These are phyloP conservation scores for Pseudochirops cupreus DNA, from an alignment of 2,797 vertebrate genomes.

Conservation along the genomic window DNA sequence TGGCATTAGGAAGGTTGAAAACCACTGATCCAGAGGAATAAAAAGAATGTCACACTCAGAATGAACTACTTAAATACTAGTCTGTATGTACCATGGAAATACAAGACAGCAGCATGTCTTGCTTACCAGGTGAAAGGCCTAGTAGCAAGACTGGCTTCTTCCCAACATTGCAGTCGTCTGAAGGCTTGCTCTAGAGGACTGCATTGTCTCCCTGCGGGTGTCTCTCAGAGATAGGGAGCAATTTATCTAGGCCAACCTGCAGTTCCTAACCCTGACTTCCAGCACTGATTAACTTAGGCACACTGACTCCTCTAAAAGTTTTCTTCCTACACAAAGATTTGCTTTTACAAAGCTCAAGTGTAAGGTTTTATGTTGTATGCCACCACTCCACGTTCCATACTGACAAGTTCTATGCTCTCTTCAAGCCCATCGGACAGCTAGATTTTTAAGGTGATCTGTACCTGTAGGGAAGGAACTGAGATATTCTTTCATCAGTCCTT, in stretches of 20 bases:
- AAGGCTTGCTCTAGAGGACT: conserved; percentile 2
- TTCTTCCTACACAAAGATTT: background rate
- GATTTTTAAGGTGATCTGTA: conserved; percentile 72
- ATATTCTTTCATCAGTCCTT: conserved; percentile 97
- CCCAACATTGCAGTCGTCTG: background rate
- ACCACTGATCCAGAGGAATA: background rate
- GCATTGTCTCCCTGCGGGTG: background rate
- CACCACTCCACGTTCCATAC: fast-evolving
- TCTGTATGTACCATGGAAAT: background rate
- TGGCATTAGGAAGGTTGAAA: too few relatives aligned
- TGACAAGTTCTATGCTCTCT: background rate
- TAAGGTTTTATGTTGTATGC: background rate
- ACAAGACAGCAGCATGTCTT: background rate
- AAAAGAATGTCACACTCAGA: background rate
- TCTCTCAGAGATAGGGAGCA: background rate
- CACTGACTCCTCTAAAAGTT: background rate
- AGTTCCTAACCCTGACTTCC: background rate
- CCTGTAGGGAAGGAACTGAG: conserved; percentile 93
- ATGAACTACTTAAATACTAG: background rate
- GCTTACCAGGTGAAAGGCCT: background rate
- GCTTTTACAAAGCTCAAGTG: background rate
- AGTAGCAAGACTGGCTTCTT: background rate
- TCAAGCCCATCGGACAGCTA: background rate
- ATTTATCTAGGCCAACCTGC: background rate
- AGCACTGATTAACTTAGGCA: background rate